phyloP scores from a whole-genome alignment of 2,797 vertebrate genomes.

The Arnoldichthys spilopterus region DNA sequence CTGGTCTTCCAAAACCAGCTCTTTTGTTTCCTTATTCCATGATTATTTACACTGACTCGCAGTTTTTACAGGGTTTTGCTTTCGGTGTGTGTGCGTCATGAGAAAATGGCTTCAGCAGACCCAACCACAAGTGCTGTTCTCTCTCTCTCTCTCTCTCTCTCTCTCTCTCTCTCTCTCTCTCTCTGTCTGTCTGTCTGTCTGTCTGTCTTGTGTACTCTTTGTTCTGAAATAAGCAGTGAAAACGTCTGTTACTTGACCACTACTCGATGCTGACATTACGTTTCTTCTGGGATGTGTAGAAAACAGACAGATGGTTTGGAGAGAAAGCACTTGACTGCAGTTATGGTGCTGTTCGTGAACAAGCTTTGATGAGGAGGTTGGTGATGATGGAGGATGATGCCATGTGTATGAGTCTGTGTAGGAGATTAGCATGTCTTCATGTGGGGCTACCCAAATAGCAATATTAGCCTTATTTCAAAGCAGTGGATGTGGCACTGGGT shows the following conservation, averaged over 20 bases:
- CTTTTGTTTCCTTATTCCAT: constrained; percentile 77
- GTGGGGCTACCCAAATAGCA: constrained; percentile 60
- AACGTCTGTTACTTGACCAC: constrained; percentile 44
- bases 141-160: constrained; percentile 41
- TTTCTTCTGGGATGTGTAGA: constrained; percentile 18
- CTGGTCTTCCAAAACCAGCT: constrained; percentile 61
- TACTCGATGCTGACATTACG: constrained; percentile 39
- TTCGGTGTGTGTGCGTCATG: constrained; percentile 71
- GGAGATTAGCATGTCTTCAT: constrained; percentile 17
- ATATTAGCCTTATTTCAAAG: constrained; percentile 60
- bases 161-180: constrained; percentile 44
- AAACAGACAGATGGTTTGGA: constrained; percentile 39
- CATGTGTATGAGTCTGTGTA: constrained; percentile 18
- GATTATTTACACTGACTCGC: constrained; percentile 73
- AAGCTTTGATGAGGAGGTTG: constrained; percentile 46
- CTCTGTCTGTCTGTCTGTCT: constrained; percentile 19
- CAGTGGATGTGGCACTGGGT: constrained; percentile 31
- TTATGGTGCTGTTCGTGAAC: constrained; percentile 44
- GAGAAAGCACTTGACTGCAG: constrained; percentile 48
- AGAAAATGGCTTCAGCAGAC: constrained; percentile 78
- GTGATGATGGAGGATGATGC: constrained; percentile 42
- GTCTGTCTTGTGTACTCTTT: not conserved
- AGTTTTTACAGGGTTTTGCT: constrained; percentile 67
- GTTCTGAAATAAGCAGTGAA: constrained; percentile 44
- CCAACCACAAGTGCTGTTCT: constrained; percentile 63